Percentiles rank a stretch among this genome's conserved stretches.
These are phyloP conservation scores for Littorina saxatilis DNA, from an alignment of 1,140 invertebrate species.

Conservation along the genomic window DNA sequence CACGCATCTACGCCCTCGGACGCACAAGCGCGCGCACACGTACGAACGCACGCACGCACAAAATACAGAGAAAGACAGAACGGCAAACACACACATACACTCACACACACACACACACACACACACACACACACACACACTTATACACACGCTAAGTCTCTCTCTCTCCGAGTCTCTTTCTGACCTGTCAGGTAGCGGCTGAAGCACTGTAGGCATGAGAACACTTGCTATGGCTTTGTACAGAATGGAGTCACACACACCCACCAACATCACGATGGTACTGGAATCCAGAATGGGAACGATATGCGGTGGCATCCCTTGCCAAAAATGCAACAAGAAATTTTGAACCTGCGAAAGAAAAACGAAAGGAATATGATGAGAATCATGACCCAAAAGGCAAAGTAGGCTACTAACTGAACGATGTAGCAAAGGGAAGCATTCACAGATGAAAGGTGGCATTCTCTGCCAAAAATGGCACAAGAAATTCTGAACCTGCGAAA, in stretches of 20 bases:
- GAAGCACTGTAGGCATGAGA: constrained; percentile 78
- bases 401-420: too few species aligned
- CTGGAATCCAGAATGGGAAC: constrained; percentile 74
- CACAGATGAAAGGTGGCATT: too few species aligned
- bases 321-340: constrained; percentile 79
- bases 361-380: too few species aligned
- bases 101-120: constrained; percentile 6
- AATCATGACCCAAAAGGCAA: too few species aligned
- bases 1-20: neutral
- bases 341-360: constrained; percentile 77
- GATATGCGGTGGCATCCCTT: constrained; percentile 78
- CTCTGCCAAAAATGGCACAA: too few species aligned
- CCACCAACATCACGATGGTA: constrained; percentile 77
- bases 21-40: neutral
- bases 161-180: too few species aligned
- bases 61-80: neutral
- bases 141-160: constrained; percentile 4
- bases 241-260: constrained; percentile 79
- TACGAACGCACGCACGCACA: neutral
- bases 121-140: neutral
- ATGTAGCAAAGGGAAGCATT: too few species aligned
- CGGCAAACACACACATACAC: neutral
- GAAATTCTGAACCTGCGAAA: too few species aligned
- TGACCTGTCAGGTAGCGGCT: constrained; percentile 74
- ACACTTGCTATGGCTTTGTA: constrained; percentile 78